These are phyloP conservation scores for Acromyrmex heyeri DNA, from an alignment of 1,140 invertebrate species.

Conservation along the genomic window DNA sequence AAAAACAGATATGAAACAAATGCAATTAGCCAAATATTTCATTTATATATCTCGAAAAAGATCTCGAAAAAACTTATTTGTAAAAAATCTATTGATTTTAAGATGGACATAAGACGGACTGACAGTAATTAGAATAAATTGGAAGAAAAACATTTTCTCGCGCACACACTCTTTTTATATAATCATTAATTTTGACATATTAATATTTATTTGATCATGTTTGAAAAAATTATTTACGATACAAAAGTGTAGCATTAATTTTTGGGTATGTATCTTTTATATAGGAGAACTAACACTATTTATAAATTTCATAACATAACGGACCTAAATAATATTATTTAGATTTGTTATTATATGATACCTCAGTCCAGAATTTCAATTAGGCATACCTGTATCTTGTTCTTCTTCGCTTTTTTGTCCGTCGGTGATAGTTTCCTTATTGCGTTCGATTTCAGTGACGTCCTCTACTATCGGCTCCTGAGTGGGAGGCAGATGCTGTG, in stretches of 20 bases:
- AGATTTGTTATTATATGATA: neutral
- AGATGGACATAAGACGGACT: too few species aligned
- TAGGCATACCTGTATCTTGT: constrained; percentile 45
- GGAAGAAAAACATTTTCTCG: neutral
- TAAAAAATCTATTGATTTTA: too few species aligned
- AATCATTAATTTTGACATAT: neutral
- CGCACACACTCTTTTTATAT: neutral
- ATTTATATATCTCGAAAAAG: too few species aligned
- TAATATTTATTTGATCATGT: too few species aligned
- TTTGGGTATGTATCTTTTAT: too few species aligned
- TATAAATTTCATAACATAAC: neutral
- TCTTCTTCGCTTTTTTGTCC: constrained; percentile 48
- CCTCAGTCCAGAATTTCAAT: neutral
- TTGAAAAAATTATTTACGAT: too few species aligned
- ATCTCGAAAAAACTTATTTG: too few species aligned
- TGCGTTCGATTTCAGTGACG: constrained; percentile 25
- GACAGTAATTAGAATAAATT: too few species aligned
- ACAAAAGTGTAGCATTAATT: too few species aligned
- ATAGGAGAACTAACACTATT: neutral
- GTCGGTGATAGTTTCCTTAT: constrained; percentile 54
- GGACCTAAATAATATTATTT: neutral
- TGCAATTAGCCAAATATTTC: too few species aligned
- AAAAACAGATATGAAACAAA: too few species aligned
- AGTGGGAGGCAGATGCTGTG: neutral
- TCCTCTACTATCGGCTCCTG: constrained; percentile 11